phyloP scores from a whole-genome alignment of 2,797 vertebrate genomes.

The Synaphobranchus kaupii region DNA sequence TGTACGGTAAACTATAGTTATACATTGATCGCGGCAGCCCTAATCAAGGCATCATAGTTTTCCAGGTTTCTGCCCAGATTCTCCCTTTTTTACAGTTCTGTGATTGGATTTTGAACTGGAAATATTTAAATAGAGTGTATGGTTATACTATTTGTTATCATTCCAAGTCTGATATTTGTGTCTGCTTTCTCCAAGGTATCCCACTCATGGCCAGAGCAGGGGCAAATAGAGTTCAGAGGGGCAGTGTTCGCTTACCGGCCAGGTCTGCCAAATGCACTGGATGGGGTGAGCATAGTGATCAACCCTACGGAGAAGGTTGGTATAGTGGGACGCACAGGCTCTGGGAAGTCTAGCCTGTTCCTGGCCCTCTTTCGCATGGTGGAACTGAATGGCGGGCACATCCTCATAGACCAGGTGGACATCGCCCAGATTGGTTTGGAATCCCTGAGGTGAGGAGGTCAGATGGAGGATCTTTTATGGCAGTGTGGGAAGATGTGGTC shows the following conservation, averaged over 20 bases:
- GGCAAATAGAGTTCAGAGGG: constrained; percentile 80
- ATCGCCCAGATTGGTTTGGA: constrained; percentile 76
- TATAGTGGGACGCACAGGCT: constrained; percentile 93
- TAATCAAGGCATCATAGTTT: too few species aligned
- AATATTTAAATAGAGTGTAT: too few species aligned
- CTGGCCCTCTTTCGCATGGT: constrained; percentile 90
- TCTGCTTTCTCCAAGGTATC: constrained; percentile 63
- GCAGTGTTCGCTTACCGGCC: constrained; percentile 81
- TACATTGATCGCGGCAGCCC: too few species aligned
- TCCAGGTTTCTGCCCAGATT: too few species aligned
- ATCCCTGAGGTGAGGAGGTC: constrained; percentile 79
- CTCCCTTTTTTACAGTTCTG: too few species aligned
- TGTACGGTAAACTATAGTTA: too few species aligned
- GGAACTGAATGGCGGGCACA: constrained; percentile 83
- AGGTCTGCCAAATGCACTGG: constrained; percentile 85
- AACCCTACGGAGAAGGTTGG: constrained; percentile 89
- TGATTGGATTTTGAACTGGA: too few species aligned
- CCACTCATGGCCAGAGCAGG: constrained; percentile 78
- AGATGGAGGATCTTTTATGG: not conserved
- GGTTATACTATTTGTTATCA: not conserved
- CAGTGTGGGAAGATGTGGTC: not conserved
- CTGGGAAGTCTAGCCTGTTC: constrained; percentile 93
- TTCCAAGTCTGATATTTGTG: not conserved
- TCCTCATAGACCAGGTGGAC: constrained; percentile 85
- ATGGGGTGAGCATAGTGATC: constrained; percentile 81